Conservation (phyloP, 2,797 vertebrate genomes). For the Gymnothorax reevesii region DNA sequence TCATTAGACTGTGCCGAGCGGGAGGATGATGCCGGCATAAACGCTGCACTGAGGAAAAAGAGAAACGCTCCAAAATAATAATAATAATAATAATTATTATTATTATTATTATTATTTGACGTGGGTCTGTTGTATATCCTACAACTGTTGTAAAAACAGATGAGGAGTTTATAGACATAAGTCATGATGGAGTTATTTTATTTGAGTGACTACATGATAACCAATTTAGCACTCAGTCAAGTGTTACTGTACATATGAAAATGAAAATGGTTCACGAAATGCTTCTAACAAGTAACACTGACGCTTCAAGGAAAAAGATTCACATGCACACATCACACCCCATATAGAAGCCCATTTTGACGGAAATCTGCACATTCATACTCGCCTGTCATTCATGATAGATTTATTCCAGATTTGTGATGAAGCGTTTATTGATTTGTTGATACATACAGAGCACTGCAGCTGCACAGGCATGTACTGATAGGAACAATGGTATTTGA, state of each 20-base stretch:
- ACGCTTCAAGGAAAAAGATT: background rate
- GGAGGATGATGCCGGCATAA: too few relatives aligned
- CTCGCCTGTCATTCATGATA: conserved; percentile 38
- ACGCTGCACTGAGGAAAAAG: too few relatives aligned
- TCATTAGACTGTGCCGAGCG: too few relatives aligned
- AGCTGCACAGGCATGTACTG: conserved; percentile 37
- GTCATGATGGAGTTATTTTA: too few relatives aligned
- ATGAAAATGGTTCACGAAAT: background rate
- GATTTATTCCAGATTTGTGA: conserved; percentile 41
- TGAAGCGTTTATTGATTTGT: conserved; percentile 55
- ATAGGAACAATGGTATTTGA: conserved; percentile 46
- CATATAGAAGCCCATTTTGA: background rate
- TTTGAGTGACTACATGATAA: too few relatives aligned
- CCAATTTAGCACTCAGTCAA: background rate
- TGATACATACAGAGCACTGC: conserved; percentile 40
- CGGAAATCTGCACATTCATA: conserved; percentile 34
- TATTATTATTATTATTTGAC: background rate
- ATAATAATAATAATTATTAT: too few relatives aligned
- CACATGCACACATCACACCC: background rate
- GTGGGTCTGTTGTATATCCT: background rate
- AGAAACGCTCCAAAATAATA: too few relatives aligned
- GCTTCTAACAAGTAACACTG: background rate
- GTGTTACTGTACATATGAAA: background rate
- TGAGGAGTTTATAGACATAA: background rate
- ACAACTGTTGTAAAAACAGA: background rate